A percentile compares a stretch with the other conserved stretches of the same genome.
Conservation (phyloP, 2,797 vertebrate genomes). For the Siniperca obscura region DNA sequence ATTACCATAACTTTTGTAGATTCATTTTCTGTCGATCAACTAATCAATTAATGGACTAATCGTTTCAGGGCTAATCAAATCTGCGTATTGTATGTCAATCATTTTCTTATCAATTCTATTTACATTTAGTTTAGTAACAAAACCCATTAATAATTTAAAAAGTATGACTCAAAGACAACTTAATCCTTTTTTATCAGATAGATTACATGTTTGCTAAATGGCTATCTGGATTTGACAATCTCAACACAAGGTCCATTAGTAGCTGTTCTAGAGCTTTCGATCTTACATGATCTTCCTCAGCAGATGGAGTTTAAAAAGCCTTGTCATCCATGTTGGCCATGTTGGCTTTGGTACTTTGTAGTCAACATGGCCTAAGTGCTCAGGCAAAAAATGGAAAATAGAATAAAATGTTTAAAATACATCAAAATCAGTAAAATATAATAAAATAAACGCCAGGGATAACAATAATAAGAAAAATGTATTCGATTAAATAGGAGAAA, state of each 20-base stretch:
- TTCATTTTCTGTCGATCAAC: neutral
- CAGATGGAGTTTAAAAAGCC: neutral
- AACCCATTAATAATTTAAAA: too few relatives aligned
- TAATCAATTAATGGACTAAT: neutral
- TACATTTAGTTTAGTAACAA: neutral
- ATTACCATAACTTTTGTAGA: too few relatives aligned
- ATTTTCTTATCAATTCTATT: neutral
- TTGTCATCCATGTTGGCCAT: neutral
- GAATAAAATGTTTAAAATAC: too few relatives aligned
- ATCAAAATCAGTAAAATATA: too few relatives aligned
- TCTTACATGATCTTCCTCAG: neutral
- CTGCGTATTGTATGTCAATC: neutral
- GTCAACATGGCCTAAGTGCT: neutral
- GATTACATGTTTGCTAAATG: too few relatives aligned
- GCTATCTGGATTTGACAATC: neutral
- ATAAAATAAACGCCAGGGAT: too few relatives aligned
- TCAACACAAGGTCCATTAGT: too few relatives aligned
- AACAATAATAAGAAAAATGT: too few relatives aligned
- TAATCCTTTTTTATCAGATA: too few relatives aligned
- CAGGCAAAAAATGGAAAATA: neutral
- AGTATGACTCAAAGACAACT: too few relatives aligned
- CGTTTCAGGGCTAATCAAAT: neutral
- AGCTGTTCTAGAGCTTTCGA: neutral
- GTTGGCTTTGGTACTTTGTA: neutral
- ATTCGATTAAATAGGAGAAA: neutral